These are phyloP conservation scores for Mesitornis unicolor DNA, from an alignment of 2,113 vertebrate species.

Conservation along the genomic window DNA sequence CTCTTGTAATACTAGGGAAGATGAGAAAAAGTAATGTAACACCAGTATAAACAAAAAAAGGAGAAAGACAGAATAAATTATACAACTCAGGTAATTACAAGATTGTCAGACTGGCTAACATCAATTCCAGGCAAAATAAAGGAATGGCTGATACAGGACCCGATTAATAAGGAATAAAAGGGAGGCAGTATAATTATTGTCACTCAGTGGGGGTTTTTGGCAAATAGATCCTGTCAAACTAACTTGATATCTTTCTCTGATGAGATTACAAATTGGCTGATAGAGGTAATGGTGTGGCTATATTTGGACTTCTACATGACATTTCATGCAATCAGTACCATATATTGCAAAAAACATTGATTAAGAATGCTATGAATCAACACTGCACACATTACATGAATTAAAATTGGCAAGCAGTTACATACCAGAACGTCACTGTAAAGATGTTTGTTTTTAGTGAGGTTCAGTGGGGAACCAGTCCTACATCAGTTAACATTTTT, in stretches of 20 bases:
- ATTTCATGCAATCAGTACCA: not conserved
- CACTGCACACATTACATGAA: not conserved
- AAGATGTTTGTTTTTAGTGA: not conserved
- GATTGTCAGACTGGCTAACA: not conserved
- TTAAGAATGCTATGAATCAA: not conserved
- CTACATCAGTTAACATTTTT: not conserved
- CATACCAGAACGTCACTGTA: not conserved
- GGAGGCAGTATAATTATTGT: not conserved
- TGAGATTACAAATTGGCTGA: not conserved
- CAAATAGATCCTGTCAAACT: not conserved
- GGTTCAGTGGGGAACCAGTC: not conserved
- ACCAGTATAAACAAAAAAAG: not conserved
- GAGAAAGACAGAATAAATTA: not conserved
- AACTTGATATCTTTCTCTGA: not conserved
- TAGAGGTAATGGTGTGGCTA: not conserved
- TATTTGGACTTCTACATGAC: slow-evolving; percentile 14
- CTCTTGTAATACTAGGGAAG: not conserved
- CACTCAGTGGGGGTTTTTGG: not conserved
- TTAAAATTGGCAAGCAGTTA: not conserved
- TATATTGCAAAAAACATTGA: not conserved
- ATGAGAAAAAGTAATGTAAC: not conserved
- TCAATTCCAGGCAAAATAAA: not conserved
- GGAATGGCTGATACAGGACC: not conserved
- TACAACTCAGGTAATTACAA: not conserved
- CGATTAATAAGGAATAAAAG: not conserved